Evolutionary conservation across 2,797 vertebrate species (phyloP), one percentile per base, ranked within the genome.

Genomic region (Mormyrus proboscirostris): DNA sequence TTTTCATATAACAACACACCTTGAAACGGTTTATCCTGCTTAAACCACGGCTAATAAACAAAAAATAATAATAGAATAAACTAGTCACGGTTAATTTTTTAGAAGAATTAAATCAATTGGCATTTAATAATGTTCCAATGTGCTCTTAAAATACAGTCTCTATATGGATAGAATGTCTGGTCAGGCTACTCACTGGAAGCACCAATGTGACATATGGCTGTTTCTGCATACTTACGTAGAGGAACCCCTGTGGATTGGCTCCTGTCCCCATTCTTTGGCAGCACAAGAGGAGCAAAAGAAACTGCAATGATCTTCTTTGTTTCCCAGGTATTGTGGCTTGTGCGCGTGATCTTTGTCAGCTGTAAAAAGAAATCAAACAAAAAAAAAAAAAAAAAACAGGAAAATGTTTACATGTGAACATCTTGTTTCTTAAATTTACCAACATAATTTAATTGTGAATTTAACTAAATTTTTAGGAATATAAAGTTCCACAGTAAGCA

Each of bases 241-340:
- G 97, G 96, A 90, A 96, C 96, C 0, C 94, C 95, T 91, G 93
- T 95, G 3, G 97, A 93, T 92, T 95, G 97, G 55, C 95, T 96
- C 0, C 95, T 95, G 14, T 96, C 95, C 12, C 94, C 92, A 79
- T 96, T 97, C 93, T 96, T 97, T 0, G 98, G 98, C 88, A 97
- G 97, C 88, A 99, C 94, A 91, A 99, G 95, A 41, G 98, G 98
- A 90, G 98, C 98, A 12, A 99, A 99, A 88, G 98, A 99, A 93
- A 99, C 98, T 7, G 98, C 98, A 91, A 99, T 96, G 90, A 99
- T 99, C 95, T 99, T 99, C 93, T 98, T 98, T 25, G 97, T 99
- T 93, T 99, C 98, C 98, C 98, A 99, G 93, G 96, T 97, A 93
- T 95, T 97, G 86, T 93, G 93, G 12, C 97, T 97, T 0, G 95